phyloP scores from a whole-genome alignment of 2,888 invertebrate genomes.

The Caenorhabditis sp. region DNA sequence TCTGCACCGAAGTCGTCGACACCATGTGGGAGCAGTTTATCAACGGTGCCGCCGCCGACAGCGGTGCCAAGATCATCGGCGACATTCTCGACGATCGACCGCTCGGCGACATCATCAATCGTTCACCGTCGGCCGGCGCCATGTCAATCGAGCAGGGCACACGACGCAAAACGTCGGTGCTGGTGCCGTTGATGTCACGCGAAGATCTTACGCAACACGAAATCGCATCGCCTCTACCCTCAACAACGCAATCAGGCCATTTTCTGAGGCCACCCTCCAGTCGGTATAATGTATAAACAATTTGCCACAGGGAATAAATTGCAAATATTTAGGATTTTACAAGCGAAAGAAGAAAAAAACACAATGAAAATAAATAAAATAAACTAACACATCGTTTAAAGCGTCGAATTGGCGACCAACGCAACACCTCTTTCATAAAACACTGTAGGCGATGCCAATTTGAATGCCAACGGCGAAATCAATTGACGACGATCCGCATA shows the following conservation, averaged over 20 bases:
- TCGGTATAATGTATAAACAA: slow-evolving; percentile 7
- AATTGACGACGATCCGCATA: slow-evolving; percentile 91
- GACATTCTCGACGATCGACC: too few relatives aligned
- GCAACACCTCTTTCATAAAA: slow-evolving; percentile 99
- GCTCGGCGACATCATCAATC: slow-evolving; percentile 28
- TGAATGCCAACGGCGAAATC: slow-evolving; percentile 93
- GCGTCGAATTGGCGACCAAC: slow-evolving; percentile 81
- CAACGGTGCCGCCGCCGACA: too few relatives aligned
- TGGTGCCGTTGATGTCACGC: slow-evolving; percentile 62
- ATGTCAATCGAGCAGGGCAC: slow-evolving; percentile 36
- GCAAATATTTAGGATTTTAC: too few relatives aligned
- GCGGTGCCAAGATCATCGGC: too few relatives aligned
- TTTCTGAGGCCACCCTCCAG: slow-evolving; percentile 50
- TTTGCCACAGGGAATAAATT: not conserved
- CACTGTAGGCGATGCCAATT: slow-evolving; percentile 77
- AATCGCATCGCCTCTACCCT: not conserved
- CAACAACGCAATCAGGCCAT: slow-evolving; percentile 26
- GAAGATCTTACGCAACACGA: slow-evolving; percentile 50
- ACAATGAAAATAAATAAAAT: too few relatives aligned
- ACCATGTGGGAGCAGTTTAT: slow-evolving; percentile 68
- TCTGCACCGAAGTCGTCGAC: slow-evolving; percentile 64
- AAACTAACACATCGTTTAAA: slow-evolving; percentile 10
- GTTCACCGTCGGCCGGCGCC: slow-evolving; percentile 43
- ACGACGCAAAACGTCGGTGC: slow-evolving; percentile 61
- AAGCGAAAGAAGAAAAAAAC: too few relatives aligned